Percentiles rank a stretch among this genome's conserved stretches.
These are phyloP conservation scores for Eristalis intricaria DNA, from an alignment of 2,888 invertebrate species.

Conservation along the genomic window DNA sequence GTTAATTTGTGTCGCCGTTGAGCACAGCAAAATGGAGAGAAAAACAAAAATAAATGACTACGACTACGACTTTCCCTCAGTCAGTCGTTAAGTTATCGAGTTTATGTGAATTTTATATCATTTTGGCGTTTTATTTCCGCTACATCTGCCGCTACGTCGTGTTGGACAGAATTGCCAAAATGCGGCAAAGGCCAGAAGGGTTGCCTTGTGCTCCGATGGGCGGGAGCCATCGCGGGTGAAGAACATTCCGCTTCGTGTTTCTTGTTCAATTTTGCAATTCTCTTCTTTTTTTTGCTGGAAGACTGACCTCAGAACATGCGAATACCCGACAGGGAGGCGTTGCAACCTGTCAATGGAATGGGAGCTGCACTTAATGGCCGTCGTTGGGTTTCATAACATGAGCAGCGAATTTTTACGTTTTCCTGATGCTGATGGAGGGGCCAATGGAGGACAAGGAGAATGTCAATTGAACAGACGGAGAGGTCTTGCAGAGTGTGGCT, in stretches of 20 bases:
- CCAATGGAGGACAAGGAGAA: constrained; percentile 13
- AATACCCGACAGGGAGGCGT: constrained; percentile 50
- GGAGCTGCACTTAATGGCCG: constrained; percentile 62
- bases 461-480: constrained; percentile 37
- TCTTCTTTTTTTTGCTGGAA: not conserved
- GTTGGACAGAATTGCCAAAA: constrained; percentile 47
- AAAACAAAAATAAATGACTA: not conserved
- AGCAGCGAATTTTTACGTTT: constrained; percentile 39
- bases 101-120: constrained; percentile 71
- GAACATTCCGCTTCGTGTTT: constrained; percentile 2
- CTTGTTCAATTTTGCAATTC: not conserved
- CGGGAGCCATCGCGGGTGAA: constrained; percentile 3
- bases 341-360: constrained; percentile 69
- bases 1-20: constrained; percentile 46
- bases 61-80: constrained; percentile 3
- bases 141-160: constrained; percentile 61
- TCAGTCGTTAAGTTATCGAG: constrained; percentile 47
- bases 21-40: not conserved
- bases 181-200: constrained; percentile 32
- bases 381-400: constrained; percentile 60
- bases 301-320: constrained; percentile 53
- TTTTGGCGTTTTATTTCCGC: constrained; percentile 72
- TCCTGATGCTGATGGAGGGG: constrained; percentile 10
- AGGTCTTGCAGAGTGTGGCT: constrained; percentile 16
- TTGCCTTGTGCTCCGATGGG: constrained; percentile 24